phyloP scores from a whole-genome alignment of 2,888 invertebrate species.

The Torymus aiolomorphi region DNA sequence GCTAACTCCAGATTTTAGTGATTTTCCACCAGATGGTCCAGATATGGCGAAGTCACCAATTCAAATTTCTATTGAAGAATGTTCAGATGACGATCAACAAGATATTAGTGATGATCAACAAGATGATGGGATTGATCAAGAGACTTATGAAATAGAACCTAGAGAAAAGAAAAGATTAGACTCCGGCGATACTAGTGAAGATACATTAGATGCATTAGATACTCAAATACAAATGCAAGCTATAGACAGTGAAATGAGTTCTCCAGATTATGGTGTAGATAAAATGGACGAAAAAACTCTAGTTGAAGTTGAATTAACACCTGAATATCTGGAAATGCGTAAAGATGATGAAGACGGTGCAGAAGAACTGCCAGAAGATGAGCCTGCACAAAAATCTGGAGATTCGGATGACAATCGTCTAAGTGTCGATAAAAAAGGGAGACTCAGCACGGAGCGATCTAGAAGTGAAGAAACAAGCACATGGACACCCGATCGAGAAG shows the following conservation, averaged over 20 bases:
- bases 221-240: constrained; percentile 70
- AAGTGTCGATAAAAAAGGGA: constrained; percentile 75
- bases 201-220: constrained; percentile 72
- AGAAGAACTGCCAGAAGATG: constrained; percentile 76
- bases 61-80: constrained; percentile 74
- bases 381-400: constrained; percentile 61
- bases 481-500: constrained; percentile 81
- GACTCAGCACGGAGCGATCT: constrained; percentile 85
- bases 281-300: constrained; percentile 73
- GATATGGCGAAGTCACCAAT: constrained; percentile 74
- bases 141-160: constrained; percentile 65
- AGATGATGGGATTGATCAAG: constrained; percentile 64
- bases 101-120: constrained; percentile 64
- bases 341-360: constrained; percentile 79
- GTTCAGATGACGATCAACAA: constrained; percentile 70
- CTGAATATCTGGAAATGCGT: constrained; percentile 82
- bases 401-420: constrained; percentile 63
- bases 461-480: constrained; percentile 87
- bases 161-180: constrained; percentile 70
- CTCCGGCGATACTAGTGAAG: constrained; percentile 72
- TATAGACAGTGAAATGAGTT: constrained; percentile 72
- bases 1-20: constrained; percentile 53
- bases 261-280: constrained; percentile 72
- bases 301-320: constrained; percentile 79
- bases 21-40: constrained; percentile 54